phyloP scores from a whole-genome alignment of 2,797 vertebrate species.

The Lepus oiostolus region DNA sequence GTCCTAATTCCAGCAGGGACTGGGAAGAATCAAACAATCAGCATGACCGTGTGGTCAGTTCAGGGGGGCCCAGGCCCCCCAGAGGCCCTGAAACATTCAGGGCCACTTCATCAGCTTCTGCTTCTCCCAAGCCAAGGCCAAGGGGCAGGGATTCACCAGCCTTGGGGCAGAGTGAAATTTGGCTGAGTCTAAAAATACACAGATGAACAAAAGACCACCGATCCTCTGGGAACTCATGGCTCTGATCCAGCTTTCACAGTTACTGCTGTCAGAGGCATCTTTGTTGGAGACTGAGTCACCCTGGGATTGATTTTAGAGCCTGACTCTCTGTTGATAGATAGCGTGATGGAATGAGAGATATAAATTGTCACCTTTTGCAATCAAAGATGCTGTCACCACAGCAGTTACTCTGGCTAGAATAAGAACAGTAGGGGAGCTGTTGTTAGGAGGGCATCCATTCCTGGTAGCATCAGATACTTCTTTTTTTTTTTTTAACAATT shows the following conservation, averaged over 20 bases:
- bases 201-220: not conserved
- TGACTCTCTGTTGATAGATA: slow-evolving; percentile 19
- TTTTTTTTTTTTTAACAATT: too few species aligned
- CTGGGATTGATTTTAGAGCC: slow-evolving; percentile 17
- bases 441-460: not conserved
- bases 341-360: slow-evolving; percentile 52
- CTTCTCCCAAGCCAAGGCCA: not conserved
- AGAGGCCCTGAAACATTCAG: not conserved
- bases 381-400: not conserved
- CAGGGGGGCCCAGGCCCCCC: not conserved
- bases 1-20: slow-evolving; percentile 33
- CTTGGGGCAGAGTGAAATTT: not conserved
- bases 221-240: not conserved
- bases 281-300: not conserved
- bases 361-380: slow-evolving; percentile 40
- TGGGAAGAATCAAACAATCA: not conserved
- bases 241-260: not conserved
- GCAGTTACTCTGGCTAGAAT: not conserved
- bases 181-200: not conserved
- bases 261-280: not conserved
- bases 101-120: not conserved
- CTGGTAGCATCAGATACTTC: too few species aligned
- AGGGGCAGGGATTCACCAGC: not conserved
- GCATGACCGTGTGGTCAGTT: not conserved
- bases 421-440: not conserved